phyloP scores from a whole-genome alignment of 1,140 invertebrate species.

The Wasmannia auropunctata region DNA sequence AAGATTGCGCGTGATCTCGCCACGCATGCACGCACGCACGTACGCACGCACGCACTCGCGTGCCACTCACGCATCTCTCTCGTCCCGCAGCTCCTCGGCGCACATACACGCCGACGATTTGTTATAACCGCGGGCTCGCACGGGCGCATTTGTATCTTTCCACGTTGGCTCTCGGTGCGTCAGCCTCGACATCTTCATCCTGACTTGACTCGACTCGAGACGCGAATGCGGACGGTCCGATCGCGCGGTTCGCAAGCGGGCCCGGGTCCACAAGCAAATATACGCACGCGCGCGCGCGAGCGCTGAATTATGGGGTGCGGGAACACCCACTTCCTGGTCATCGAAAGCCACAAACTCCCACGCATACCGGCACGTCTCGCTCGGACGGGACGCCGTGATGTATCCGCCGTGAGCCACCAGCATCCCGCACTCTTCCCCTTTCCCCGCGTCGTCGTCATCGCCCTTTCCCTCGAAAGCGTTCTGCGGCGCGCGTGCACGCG shows the following conservation, averaged over 20 bases:
- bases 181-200: conserved; percentile 70
- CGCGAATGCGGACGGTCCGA: conserved; percentile 29
- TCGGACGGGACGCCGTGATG: conserved; percentile 63
- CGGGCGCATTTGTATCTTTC: conserved; percentile 71
- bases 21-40: background rate
- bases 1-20: conserved; percentile 8
- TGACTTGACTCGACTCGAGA: background rate
- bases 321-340: conserved; percentile 75
- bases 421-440: background rate
- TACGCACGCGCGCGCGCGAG: conserved; percentile 52
- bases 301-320: conserved; percentile 74
- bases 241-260: conserved; percentile 34
- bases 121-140: conserved; percentile 61
- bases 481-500: conserved; percentile 18
- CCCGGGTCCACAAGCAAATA: conserved; percentile 20
- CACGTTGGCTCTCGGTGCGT: conserved; percentile 55
- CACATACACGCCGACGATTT: conserved; percentile 57
- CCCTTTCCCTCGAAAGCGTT: conserved; percentile 22
- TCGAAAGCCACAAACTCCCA: conserved; percentile 71
- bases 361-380: conserved; percentile 65
- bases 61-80: conserved; percentile 27
- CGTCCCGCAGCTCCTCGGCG: background rate
- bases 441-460: background rate
- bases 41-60: conserved; percentile 14
- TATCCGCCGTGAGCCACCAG: conserved; percentile 45